Percentiles rank a stretch among this genome's conserved stretches.
phyloP scores from a whole-genome alignment of 2,113 vertebrate genomes.

The Phylloscopus trochiloides region DNA sequence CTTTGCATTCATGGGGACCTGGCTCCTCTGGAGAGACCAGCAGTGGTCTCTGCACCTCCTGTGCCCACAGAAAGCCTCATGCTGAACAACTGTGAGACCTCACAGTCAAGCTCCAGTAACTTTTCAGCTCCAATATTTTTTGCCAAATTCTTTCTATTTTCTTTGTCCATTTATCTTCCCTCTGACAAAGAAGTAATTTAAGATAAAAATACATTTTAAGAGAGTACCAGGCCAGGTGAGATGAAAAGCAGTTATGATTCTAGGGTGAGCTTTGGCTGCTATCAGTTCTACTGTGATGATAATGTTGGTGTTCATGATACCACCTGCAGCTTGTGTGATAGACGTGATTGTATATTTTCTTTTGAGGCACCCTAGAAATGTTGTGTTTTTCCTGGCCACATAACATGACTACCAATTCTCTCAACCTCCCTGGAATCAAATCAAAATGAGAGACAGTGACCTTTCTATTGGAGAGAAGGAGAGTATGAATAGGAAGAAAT shows the following conservation, averaged over 20 bases:
- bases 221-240: not conserved
- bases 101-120: not conserved
- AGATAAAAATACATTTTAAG: conserved; percentile 13
- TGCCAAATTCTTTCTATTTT: not conserved
- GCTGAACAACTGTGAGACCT: not conserved
- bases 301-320: not conserved
- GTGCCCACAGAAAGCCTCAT: not conserved
- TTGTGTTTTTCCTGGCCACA: not conserved
- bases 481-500: not conserved
- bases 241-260: not conserved
- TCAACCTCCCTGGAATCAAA: not conserved
- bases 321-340: conserved; percentile 21
- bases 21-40: not conserved
- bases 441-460: not conserved
- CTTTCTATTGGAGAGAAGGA: not conserved
- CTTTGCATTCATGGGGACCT: not conserved
- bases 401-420: not conserved
- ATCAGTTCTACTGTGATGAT: not conserved
- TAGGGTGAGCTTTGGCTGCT: not conserved
- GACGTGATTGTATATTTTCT: not conserved
- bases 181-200: not conserved
- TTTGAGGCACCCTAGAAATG: not conserved
- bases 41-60: not conserved
- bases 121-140: not conserved
- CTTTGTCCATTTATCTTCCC: not conserved